Evolutionary conservation across 2,888 invertebrate species (phyloP).

Genomic region (Melanophora roralis): DNA sequence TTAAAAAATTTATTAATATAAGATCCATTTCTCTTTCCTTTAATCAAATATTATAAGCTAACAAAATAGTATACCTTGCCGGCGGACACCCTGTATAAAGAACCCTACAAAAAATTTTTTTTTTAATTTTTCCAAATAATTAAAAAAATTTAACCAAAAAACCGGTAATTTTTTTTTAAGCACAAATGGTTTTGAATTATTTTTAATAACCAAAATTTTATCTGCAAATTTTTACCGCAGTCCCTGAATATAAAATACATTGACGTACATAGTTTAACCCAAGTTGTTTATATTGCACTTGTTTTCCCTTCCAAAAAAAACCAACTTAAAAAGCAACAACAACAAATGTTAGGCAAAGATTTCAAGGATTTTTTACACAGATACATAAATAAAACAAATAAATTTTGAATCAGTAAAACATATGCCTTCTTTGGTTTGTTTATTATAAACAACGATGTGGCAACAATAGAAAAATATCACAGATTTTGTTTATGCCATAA

Average conservation of each 20-base stretch:
- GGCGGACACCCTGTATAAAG: too few relatives aligned
- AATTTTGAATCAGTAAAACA: slow-evolving; percentile 7
- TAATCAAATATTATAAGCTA: too few relatives aligned
- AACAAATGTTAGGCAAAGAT: background rate
- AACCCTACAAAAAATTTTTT: too few relatives aligned
- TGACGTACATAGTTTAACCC: background rate
- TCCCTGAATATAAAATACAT: slow-evolving; percentile 17
- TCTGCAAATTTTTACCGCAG: background rate
- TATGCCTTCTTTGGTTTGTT: slow-evolving; percentile 27
- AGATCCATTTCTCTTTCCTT: too few relatives aligned
- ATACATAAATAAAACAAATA: slow-evolving; percentile 8
- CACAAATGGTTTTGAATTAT: too few relatives aligned
- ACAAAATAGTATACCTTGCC: too few relatives aligned
- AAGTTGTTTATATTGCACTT: background rate
- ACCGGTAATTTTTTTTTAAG: too few relatives aligned
- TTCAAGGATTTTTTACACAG: slow-evolving; percentile 51
- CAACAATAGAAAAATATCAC: slow-evolving; percentile 25
- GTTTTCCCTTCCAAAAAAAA: slow-evolving; percentile 9
- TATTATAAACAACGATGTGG: slow-evolving; percentile 27
- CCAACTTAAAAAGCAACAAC: background rate
- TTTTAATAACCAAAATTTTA: background rate
- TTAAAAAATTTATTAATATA: too few relatives aligned
- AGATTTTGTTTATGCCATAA: slow-evolving; percentile 28
- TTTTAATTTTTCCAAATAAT: too few relatives aligned
- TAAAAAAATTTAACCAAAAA: too few relatives aligned